Evolutionary conservation across 1,140 invertebrate genomes (phyloP).

Genomic region (Dufourea novaeangliae): DNA sequence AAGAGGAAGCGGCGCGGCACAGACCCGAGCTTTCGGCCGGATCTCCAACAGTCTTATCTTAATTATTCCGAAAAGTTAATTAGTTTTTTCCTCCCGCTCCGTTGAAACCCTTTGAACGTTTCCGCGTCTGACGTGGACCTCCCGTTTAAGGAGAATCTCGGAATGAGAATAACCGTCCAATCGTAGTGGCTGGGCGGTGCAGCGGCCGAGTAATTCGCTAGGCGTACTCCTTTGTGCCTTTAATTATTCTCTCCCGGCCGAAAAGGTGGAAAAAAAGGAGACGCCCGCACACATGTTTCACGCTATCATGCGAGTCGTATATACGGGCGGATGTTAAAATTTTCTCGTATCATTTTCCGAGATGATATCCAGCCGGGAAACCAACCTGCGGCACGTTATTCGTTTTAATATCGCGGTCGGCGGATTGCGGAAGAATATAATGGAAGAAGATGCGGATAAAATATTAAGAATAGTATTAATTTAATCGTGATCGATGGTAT

Average conservation of each 20-base stretch:
- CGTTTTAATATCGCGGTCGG: constrained; percentile 36
- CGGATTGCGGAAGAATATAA: constrained; percentile 3
- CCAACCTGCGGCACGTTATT: constrained; percentile 37
- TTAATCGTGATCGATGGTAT: constrained; percentile 11
- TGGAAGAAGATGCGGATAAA: constrained; percentile 9
- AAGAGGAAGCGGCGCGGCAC: constrained; percentile 41
- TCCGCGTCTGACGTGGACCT: constrained; percentile 67
- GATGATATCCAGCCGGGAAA: constrained; percentile 45
- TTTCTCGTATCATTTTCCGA: constrained; percentile 58
- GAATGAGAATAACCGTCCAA: constrained; percentile 70
- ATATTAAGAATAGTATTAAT: constrained; percentile 9
- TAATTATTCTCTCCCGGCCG: constrained; percentile 67
- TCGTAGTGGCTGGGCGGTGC: constrained; percentile 56
- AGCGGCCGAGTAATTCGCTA: constrained; percentile 68
- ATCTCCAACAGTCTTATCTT: constrained; percentile 74
- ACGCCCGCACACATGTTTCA: constrained; percentile 33
- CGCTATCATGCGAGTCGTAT: constrained; percentile 40
- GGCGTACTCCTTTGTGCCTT: constrained; percentile 68
- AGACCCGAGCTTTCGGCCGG: constrained; percentile 68
- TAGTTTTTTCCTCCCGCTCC: constrained; percentile 73
- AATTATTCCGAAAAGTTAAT: constrained; percentile 79
- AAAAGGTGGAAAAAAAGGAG: constrained; percentile 63
- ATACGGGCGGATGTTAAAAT: constrained; percentile 39
- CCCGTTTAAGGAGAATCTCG: constrained; percentile 68
- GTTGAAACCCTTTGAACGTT: constrained; percentile 70